phyloP scores from a whole-genome alignment of 1,140 invertebrate species.

The Arctopsyche grandis region DNA sequence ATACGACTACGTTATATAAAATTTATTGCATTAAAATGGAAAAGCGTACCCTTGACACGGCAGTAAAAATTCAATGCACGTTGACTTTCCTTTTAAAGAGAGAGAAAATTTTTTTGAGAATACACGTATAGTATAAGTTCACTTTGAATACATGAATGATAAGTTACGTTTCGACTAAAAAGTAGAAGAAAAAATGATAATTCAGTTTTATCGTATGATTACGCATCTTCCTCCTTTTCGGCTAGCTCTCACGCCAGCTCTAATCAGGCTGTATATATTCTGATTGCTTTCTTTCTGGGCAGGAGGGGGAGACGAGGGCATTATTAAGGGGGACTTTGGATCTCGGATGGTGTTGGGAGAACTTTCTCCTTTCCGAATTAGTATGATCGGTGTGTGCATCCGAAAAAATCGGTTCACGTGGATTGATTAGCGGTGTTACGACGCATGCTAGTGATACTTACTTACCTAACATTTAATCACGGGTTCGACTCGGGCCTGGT shows the following conservation, averaged over 20 bases:
- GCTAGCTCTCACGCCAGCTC: background rate
- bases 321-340: background rate
- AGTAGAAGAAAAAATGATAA: background rate
- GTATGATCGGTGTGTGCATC: too few species aligned
- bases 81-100: background rate
- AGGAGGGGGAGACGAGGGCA: background rate
- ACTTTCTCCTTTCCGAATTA: background rate
- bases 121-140: background rate
- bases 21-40: background rate
- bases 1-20: too few species aligned
- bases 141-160: constrained; percentile 17
- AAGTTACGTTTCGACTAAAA: background rate
- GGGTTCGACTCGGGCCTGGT: constrained; percentile 30
- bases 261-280: constrained; percentile 20
- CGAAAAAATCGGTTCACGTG: background rate
- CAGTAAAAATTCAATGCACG: background rate
- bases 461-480: constrained; percentile 40
- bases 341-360: background rate
- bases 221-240: background rate
- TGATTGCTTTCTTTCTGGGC: background rate
- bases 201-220: constrained; percentile 17
- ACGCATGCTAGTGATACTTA: constrained; percentile 12
- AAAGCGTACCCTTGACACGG: background rate
- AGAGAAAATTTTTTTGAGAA: background rate
- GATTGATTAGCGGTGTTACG: background rate